Base-by-base conservation (phyloP, 2,888 invertebrate species). In the Lamellibrachia satsuma region DNA sequence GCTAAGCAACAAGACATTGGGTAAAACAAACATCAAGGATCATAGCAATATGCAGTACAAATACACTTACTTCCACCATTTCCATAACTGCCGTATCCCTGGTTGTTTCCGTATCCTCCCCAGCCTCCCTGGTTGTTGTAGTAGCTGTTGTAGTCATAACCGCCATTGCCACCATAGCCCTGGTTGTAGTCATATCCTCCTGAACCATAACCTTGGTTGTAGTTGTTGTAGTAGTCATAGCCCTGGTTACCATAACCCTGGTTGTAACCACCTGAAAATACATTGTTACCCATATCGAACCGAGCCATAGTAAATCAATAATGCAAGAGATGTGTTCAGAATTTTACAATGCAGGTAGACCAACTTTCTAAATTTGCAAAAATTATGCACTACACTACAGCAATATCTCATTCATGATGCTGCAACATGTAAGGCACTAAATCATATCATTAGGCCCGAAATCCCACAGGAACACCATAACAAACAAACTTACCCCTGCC, bases 131-230 rank as follows among this genome's bases (percentile, higher is more conserved):
- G 75, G 75, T 75, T 75, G 27, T 91, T 52, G 91, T 93, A 93
- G 91, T 75, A 75, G 75, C 91, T 92, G 75, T 92, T 93, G 93
- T 96, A 97, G 93, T 97, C 97, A 91, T 94, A 94, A 22, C 93
- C 94, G 93, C 97, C 97, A 52, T 92, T 75, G 75, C 92, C 91
- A 22, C 93, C 93, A 96, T 97, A 97, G 93, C 94, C 95, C 51
- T 93, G 93, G 60, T 93, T 93, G 91, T 95, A 94, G 90, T 92
- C 90, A 92, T 93, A 93, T 92, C 97, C 94, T 93, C 94, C 94
- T 92, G 92, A 55, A 90, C 92, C 91, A 90, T 92, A 57, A 52
- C 92, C 92, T 27, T 93, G 93, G 91, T 94, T 92, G 75, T 91
- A 60, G 92, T 93, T 92, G 93, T 97, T 94, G 93, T 95, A 94